Percentiles rank a stretch among this genome's conserved stretches.
Conservation (phyloP, 2,113 vertebrate genomes). For the Lutjanus erythropterus region DNA sequence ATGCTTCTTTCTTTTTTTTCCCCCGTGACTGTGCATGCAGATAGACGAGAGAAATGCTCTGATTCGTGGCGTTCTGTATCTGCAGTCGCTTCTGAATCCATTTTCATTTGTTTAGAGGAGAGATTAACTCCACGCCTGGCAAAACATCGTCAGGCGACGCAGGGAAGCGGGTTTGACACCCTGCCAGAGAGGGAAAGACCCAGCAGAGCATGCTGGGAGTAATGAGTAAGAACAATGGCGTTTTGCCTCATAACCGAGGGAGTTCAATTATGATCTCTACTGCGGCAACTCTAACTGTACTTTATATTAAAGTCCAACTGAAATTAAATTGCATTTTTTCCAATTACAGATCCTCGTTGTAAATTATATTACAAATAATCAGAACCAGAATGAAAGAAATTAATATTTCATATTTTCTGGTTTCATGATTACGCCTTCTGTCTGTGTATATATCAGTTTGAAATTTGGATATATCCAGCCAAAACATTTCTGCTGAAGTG, state of each 20-base stretch:
- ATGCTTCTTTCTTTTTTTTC: not conserved
- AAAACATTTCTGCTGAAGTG: not conserved
- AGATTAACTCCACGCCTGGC: slow-evolving; percentile 46
- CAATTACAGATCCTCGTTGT: not conserved
- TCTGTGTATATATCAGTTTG: not conserved
- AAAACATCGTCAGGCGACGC: slow-evolving; percentile 29
- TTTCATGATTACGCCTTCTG: not conserved
- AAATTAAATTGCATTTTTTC: slow-evolving; percentile 3
- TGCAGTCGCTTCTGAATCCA: slow-evolving; percentile 45
- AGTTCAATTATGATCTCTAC: slow-evolving; percentile 52
- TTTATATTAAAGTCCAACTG: slow-evolving; percentile 34
- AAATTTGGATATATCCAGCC: not conserved
- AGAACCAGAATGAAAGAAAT: not conserved
- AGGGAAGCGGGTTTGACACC: slow-evolving; percentile 47
- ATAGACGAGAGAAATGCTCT: slow-evolving; percentile 32
- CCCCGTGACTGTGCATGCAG: slow-evolving; percentile 30
- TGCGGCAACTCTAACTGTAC: slow-evolving; percentile 20
- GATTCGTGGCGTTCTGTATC: slow-evolving; percentile 45
- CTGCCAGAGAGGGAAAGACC: slow-evolving; percentile 56
- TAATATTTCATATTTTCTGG: not conserved
- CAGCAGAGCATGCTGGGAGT: slow-evolving; percentile 57
- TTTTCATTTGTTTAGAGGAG: slow-evolving; percentile 66
- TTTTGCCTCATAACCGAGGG: slow-evolving; percentile 36
- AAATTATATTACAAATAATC: slow-evolving; percentile 1
- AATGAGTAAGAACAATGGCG: slow-evolving; percentile 58